These are phyloP conservation scores for Thymelicus sylvestris DNA, from an alignment of 2,888 invertebrate species.

Conservation along the genomic window DNA sequence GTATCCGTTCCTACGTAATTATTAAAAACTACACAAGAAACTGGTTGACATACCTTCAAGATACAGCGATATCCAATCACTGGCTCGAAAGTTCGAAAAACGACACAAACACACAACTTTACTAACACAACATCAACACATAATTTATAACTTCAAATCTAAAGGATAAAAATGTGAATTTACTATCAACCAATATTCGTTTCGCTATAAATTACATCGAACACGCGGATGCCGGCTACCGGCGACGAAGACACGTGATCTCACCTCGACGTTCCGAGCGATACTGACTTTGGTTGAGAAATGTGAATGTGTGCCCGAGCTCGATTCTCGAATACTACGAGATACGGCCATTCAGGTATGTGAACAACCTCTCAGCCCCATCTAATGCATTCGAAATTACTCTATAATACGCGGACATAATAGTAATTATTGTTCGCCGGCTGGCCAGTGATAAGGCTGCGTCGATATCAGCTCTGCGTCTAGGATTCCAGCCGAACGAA, in stretches of 20 bases:
- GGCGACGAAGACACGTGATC: conserved; percentile 46
- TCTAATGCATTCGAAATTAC: conserved; percentile 55
- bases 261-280: conserved; percentile 49
- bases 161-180: conserved; percentile 65
- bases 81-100: conserved; percentile 43
- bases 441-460: conserved; percentile 74
- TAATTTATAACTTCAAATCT: conserved; percentile 67
- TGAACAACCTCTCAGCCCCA: conserved; percentile 69
- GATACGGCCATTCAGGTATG: conserved; percentile 81
- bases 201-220: conserved; percentile 50
- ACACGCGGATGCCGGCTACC: conserved; percentile 63
- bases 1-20: conserved; percentile 62
- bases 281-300: conserved; percentile 56
- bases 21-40: conserved; percentile 59
- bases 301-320: conserved; percentile 62
- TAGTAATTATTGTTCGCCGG: conserved; percentile 52
- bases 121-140: conserved; percentile 64
- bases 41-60: conserved; percentile 64
- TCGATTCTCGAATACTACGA: conserved; percentile 78
- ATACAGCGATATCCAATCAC: conserved; percentile 43
- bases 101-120: conserved; percentile 54
- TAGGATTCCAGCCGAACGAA: conserved; percentile 73
- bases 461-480: conserved; percentile 83
- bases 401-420: conserved; percentile 57
- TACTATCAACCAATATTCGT: conserved; percentile 41